Conservation (phyloP, 2,113 vertebrate species). For the Antigone vipio region DNA sequence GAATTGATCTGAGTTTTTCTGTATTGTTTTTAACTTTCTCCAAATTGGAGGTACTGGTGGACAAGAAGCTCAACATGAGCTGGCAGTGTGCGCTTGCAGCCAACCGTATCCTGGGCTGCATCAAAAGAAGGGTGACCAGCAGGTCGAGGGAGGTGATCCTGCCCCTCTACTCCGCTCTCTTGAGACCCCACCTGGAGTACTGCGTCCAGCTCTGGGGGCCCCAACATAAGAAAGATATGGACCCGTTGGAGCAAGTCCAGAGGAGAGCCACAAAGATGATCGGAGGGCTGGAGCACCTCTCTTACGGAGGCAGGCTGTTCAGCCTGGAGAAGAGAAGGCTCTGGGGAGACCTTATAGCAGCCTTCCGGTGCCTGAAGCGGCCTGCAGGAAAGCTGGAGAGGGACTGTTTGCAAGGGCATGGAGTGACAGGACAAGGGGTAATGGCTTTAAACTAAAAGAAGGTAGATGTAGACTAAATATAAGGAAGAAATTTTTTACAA, state of each 20-base stretch:
- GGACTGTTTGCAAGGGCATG: background rate
- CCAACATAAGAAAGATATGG: background rate
- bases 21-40: background rate
- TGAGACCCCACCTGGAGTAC: background rate
- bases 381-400: background rate
- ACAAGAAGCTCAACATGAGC: background rate
- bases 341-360: too few species aligned
- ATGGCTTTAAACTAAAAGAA: background rate
- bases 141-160: background rate
- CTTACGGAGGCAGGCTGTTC: background rate
- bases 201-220: background rate
- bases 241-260: background rate
- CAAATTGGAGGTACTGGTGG: background rate
- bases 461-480: background rate
- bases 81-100: accelerated
- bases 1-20: background rate
- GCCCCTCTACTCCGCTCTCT: background rate
- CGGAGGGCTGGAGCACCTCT: background rate
- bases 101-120: accelerated
- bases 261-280: background rate
- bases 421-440: accelerated
- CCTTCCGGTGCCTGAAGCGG: too few species aligned
- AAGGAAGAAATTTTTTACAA: accelerated
- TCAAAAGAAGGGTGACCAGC: accelerated
- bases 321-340: background rate